A percentile compares a stretch with the other conserved stretches of the same genome.
Evolutionary conservation across 2,888 invertebrate species (phyloP).

Genomic region (Pyrgus malvae): DNA sequence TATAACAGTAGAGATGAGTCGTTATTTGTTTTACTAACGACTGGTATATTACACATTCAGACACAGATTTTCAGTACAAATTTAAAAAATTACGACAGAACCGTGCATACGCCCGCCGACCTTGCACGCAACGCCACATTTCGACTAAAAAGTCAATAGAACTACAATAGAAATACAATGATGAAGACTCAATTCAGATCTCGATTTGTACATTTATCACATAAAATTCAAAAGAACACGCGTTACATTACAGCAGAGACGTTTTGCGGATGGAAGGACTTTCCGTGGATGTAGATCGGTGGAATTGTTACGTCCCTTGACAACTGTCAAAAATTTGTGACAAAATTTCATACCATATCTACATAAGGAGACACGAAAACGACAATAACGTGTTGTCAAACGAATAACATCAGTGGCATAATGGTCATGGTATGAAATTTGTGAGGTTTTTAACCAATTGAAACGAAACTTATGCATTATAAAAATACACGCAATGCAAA

Average conservation of each 20-base stretch:
- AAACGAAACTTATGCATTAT: not conserved
- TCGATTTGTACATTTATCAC: conserved; percentile 78
- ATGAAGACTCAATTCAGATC: conserved; percentile 72
- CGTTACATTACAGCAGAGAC: conserved; percentile 46
- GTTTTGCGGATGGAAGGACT: conserved; percentile 39
- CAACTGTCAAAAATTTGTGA: not conserved
- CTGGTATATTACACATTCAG: no score
- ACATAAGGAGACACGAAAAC: not conserved
- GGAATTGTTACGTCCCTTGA: conserved; percentile 40
- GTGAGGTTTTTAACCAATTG: not conserved
- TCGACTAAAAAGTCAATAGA: conserved; percentile 64
- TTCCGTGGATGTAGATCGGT: conserved; percentile 34
- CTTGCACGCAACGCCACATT: conserved; percentile 44
- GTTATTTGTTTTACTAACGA: no score
- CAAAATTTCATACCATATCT: not conserved
- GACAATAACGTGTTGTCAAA: no score
- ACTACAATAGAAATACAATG: conserved; percentile 55
- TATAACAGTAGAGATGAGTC: no score
- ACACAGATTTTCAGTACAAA: no score
- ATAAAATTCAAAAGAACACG: conserved; percentile 67
- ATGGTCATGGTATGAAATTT: no score
- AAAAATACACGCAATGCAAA: not conserved
- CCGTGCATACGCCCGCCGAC: conserved; percentile 18
- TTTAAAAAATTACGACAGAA: no score
- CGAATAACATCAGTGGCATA: no score